A percentile compares a stretch with the other conserved stretches of the same genome.
Conservation (phyloP, 2,113 vertebrate genomes). For the Dendropsophus ebraccatus region DNA sequence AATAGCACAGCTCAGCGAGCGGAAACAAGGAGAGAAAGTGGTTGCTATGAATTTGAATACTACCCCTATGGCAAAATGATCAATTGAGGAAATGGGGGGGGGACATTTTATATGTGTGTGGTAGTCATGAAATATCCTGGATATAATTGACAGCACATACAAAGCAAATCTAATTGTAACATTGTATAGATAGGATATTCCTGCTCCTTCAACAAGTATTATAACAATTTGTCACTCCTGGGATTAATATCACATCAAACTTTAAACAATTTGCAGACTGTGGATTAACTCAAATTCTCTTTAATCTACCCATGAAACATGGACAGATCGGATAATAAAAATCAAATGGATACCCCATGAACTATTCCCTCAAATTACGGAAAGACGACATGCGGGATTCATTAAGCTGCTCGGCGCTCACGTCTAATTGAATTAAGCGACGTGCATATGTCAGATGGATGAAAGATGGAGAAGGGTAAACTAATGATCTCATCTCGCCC, state of each 20-base stretch:
- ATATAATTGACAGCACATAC: no score
- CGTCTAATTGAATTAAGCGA: conserved; percentile 56
- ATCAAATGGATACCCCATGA: conserved; percentile 62
- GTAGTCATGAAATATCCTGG: no score
- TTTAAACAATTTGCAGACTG: conserved; percentile 39
- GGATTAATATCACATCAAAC: conserved; percentile 41
- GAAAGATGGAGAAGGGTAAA: conserved; percentile 66
- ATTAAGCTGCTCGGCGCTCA: conserved; percentile 56
- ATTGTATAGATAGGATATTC: background rate
- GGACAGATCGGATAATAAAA: conserved; percentile 64
- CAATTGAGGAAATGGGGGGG: background rate
- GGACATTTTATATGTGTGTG: no score
- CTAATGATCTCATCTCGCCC: conserved; percentile 63
- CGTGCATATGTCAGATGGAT: conserved; percentile 62
- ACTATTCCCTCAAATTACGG: conserved; percentile 40
- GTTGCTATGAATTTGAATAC: no score
- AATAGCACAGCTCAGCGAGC: no score
- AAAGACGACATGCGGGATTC: conserved; percentile 54
- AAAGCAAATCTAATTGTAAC: background rate
- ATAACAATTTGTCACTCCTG: conserved; percentile 9
- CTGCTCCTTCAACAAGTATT: background rate
- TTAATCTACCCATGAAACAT: conserved; percentile 25
- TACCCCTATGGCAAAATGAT: background rate
- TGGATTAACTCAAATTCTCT: conserved; percentile 46
- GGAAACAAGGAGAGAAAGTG: no score